Base-by-base conservation (phyloP, 2,888 invertebrate species). In the Lycophotia porphyrea region DNA sequence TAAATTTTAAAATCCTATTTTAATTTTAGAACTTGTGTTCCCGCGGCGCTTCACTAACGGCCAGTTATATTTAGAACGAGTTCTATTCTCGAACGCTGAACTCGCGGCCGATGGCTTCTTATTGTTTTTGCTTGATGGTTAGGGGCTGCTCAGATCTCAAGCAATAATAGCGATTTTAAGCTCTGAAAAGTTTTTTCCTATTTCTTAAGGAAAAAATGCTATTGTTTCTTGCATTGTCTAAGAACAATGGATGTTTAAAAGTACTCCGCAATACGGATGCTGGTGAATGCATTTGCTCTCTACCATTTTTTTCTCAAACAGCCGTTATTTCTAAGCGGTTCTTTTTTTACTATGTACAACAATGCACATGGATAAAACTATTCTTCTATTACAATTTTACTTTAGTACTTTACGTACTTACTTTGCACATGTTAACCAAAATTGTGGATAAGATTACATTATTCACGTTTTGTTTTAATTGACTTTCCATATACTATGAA, bases 71-170 rank as follows among this genome's bases (percentile, higher is more conserved):
- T 93, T 96, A 95, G 96, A 95, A 93, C 91, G 89, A 87, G 93
- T 94, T 95, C 96, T 95, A 96, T 96, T 96, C 94, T 93, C 92
- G 95, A 93, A 91, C 94, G 90, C 87, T 95, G 94, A 95, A 96
- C 95, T 94, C 94, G 91, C 93, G 94, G 93, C 90, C 94, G 94
- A 94, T 94, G 94, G 92, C 93, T 93, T 92, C 93, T 94, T 94
- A 93, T 95, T 94, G 93, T 94, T 95, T 95, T 94, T 94, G 93
- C 93, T 90, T 87, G 88, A 86, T 88, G 90, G 88, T 91, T 90
- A 90, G 84, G 88, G 88, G 85, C 85, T 85, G 84, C 76, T 84
- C 85, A 86, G 84, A 88, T 83, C 80, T 81, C 84, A 82, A 82
- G 67, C 75, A 75, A 78, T 77, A 85, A 71, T 81, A 63, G 77